Percentiles rank a stretch among this genome's conserved stretches.
These are phyloP conservation scores for Alexandromys oeconomus DNA, from an alignment of 2,797 vertebrate species.

Conservation along the genomic window DNA sequence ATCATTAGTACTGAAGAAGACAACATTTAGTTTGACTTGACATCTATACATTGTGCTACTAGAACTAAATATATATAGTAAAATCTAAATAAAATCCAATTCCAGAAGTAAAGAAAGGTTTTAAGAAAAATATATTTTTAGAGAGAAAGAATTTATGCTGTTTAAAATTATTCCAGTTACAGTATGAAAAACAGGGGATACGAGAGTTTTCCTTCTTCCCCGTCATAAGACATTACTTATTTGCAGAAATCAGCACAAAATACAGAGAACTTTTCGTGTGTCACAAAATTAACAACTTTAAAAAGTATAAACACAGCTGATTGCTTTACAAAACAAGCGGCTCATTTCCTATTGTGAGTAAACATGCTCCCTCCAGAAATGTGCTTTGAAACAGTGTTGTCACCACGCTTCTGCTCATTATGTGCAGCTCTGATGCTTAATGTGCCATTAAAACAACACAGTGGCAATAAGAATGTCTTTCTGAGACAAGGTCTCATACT, in stretches of 20 bases:
- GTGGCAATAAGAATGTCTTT: neutral
- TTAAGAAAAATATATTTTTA: neutral
- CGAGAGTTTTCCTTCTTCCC: conserved; percentile 12
- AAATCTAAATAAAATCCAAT: conserved; percentile 62
- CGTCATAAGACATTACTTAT: neutral
- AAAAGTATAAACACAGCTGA: conserved; percentile 42
- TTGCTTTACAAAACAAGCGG: conserved; percentile 52
- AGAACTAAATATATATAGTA: neutral
- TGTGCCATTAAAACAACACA: conserved; percentile 12
- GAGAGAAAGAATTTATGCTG: neutral
- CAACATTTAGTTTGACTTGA: conserved; percentile 11
- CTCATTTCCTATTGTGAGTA: neutral
- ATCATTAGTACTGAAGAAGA: neutral
- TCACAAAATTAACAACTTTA: conserved; percentile 26
- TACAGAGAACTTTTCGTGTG: neutral
- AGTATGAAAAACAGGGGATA: neutral
- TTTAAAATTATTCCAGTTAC: conserved; percentile 51
- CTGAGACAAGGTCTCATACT: neutral
- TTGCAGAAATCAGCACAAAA: conserved; percentile 18
- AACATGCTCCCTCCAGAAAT: neutral
- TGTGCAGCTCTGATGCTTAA: neutral
- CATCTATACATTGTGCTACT: neutral
- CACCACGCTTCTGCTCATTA: conserved; percentile 2
- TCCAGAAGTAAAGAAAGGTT: neutral
- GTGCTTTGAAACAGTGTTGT: neutral